Evolutionary conservation across 2,888 invertebrate genomes (phyloP).

Genomic region (Drosophila hamatofila): DNA sequence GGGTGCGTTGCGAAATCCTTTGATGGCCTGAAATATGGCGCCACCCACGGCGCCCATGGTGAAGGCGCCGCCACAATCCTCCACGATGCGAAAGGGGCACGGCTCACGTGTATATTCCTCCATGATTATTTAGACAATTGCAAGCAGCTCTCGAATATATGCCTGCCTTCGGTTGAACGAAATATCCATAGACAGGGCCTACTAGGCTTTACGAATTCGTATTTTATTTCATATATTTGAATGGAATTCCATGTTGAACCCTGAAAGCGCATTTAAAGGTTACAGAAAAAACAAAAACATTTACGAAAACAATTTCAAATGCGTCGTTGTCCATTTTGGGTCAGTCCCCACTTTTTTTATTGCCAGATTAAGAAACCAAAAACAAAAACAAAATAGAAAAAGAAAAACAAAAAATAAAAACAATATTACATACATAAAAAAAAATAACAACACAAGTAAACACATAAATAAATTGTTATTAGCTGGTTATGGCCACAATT

Average conservation of each 20-base stretch:
- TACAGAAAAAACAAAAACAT: slow-evolving; percentile 34
- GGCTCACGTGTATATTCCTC: slow-evolving; percentile 98
- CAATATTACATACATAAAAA: slow-evolving; percentile 8
- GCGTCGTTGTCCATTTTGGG: slow-evolving; percentile 66
- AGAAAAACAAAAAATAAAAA: slow-evolving; percentile 16
- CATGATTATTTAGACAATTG: slow-evolving; percentile 86
- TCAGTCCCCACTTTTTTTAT: slow-evolving; percentile 47
- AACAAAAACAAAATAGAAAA: slow-evolving; percentile 27
- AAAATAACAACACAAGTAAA: background rate
- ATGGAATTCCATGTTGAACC: slow-evolving; percentile 27
- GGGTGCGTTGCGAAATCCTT: slow-evolving; percentile 98
- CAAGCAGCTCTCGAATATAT: slow-evolving; percentile 5
- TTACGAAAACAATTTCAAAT: slow-evolving; percentile 41
- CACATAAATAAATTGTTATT: slow-evolving; percentile 71
- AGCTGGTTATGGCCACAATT: slow-evolving; percentile 75
- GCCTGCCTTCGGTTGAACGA: background rate
- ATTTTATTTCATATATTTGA: background rate
- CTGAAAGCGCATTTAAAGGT: slow-evolving; percentile 58
- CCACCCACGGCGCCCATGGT: slow-evolving; percentile 99
- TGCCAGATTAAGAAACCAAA: slow-evolving; percentile 60
- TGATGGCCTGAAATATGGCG: slow-evolving; percentile 97
- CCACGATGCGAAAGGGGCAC: slow-evolving; percentile 99
- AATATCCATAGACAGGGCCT: background rate
- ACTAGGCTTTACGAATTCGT: slow-evolving; percentile 1
- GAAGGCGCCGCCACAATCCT: slow-evolving; percentile 99